Evolutionary conservation across 2,113 vertebrate species (phyloP).

Genomic region (Trogon surrucura): DNA sequence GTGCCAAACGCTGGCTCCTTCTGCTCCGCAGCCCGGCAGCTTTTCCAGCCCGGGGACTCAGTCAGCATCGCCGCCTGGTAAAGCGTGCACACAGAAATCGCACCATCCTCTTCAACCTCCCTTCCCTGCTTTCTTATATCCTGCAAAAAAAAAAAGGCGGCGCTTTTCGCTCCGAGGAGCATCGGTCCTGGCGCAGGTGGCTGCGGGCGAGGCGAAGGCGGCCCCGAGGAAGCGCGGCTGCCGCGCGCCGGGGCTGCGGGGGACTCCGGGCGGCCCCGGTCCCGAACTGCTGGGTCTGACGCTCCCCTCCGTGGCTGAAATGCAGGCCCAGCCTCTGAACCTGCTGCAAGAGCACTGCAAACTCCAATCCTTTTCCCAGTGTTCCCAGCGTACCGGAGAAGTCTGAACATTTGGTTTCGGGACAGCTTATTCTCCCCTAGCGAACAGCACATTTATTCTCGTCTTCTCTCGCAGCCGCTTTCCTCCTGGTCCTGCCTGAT

Average conservation of each 20-base stretch:
- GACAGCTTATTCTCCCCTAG: accelerated
- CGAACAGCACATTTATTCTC: accelerated
- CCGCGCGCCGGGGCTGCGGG: not conserved
- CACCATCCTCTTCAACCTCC: accelerated
- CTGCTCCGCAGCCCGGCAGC: accelerated
- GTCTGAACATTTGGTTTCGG: not conserved
- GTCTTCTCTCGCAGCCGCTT: not conserved
- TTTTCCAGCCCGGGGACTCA: not conserved
- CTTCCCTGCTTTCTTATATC: too few relatives aligned
- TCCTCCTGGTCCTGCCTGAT: not conserved
- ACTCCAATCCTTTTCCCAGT: accelerated
- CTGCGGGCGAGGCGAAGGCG: not conserved
- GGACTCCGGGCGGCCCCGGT: not conserved
- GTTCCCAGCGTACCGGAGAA: too few relatives aligned
- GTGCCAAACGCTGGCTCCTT: accelerated
- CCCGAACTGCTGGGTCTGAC: not conserved
- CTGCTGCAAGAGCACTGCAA: accelerated
- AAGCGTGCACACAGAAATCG: accelerated
- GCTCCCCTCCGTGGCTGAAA: not conserved
- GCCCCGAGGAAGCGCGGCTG: not conserved
- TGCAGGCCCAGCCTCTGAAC: accelerated
- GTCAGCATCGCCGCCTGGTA: not conserved
- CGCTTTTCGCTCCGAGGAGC: accelerated
- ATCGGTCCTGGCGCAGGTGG: accelerated
- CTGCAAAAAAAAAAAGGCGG: accelerated